These are phyloP conservation scores for Conus betulinus DNA, from an alignment of 1,140 invertebrate species.

Conservation along the genomic window DNA sequence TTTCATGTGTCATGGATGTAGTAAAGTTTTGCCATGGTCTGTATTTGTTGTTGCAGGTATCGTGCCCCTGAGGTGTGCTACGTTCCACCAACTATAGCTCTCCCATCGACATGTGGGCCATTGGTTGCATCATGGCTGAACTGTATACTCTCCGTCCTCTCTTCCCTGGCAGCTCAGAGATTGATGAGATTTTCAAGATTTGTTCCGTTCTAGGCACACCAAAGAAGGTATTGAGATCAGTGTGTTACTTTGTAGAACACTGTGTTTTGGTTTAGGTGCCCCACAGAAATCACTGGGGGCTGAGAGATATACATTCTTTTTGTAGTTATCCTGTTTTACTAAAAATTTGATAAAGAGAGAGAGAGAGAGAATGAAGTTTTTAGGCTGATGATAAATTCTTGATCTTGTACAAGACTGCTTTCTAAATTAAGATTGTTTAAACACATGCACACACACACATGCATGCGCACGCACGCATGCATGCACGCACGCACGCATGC, in stretches of 20 bases:
- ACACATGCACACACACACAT: no score
- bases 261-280: no score
- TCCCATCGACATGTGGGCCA: conserved; percentile 98
- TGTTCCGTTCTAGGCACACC: conserved; percentile 97
- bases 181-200: conserved; percentile 97
- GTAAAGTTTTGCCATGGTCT: no score
- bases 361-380: no score
- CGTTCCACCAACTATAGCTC: conserved; percentile 97
- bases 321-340: neutral
- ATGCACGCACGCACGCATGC: no score
- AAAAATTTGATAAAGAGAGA: neutral
- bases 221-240: conserved; percentile 82
- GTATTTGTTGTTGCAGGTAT: conserved; percentile 79
- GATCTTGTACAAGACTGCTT: no score
- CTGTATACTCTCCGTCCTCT: conserved; percentile 98
- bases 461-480: no score
- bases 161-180: conserved; percentile 95
- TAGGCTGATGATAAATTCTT: no score
- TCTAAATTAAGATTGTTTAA: no score
- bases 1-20: no score
- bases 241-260: neutral
- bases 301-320: neutral
- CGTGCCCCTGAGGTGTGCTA: conserved; percentile 96
- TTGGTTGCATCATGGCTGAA: conserved; percentile 97
- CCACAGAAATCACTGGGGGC: no score